These are phyloP conservation scores for Rhynchotus rufescens DNA, from an alignment of 2,797 vertebrate species.

Conservation along the genomic window DNA sequence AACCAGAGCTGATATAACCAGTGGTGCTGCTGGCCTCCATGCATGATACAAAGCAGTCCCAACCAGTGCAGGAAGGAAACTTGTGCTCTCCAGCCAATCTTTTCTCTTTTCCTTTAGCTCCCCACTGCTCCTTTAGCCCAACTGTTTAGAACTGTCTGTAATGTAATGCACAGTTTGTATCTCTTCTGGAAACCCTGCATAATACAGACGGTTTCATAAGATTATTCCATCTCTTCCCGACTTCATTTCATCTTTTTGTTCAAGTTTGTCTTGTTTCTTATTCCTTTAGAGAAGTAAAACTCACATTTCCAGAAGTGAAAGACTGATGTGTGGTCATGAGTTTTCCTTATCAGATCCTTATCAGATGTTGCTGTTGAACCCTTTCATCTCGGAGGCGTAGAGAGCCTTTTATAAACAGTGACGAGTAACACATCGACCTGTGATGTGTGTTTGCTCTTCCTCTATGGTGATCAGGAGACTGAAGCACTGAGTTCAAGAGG, in stretches of 20 bases:
- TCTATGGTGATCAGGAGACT: conserved; percentile 13
- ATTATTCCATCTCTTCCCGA: background rate
- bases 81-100: background rate
- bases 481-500: background rate
- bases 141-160: background rate
- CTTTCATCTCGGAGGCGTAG: conserved; percentile 2
- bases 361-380: conserved; percentile 25
- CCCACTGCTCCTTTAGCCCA: background rate
- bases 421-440: background rate
- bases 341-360: conserved; percentile 35
- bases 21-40: background rate
- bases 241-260: background rate
- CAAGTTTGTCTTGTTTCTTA: background rate
- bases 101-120: background rate
- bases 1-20: background rate
- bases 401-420: background rate
- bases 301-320: conserved; percentile 8
- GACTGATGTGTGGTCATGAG: background rate
- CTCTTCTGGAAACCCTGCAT: accelerated
- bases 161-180: background rate
- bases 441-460: background rate
- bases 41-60: background rate
- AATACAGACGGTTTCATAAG: background rate
- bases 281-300: conserved; percentile 55
- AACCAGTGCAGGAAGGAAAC: background rate